These are phyloP conservation scores for Mizuhopecten yessoensis DNA, from an alignment of 1,140 invertebrate species.

Conservation along the genomic window DNA sequence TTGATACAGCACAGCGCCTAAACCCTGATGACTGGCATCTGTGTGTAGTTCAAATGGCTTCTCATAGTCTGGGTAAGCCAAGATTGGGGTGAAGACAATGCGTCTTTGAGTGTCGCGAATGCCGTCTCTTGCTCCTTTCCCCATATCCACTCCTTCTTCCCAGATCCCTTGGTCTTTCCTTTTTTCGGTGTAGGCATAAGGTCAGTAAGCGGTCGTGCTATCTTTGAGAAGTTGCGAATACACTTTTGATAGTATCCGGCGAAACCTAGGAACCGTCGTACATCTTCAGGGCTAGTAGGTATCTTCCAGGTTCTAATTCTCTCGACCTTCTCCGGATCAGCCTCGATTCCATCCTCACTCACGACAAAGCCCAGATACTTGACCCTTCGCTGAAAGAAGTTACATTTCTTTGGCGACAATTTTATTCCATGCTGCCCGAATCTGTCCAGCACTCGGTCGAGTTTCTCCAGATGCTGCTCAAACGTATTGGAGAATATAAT, in stretches of 20 bases:
- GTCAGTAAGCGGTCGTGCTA: conserved; percentile 76
- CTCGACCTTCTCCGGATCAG: conserved; percentile 81
- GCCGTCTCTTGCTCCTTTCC: too few relatives aligned
- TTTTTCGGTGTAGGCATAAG: conserved; percentile 48
- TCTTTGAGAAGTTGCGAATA: conserved; percentile 74
- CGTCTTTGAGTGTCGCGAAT: too few relatives aligned
- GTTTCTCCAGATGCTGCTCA: conserved; percentile 54
- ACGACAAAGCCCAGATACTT: conserved; percentile 67
- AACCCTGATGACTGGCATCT: too few relatives aligned
- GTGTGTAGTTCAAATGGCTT: too few relatives aligned
- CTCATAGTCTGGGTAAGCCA: too few relatives aligned
- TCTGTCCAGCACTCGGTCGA: conserved; percentile 68
- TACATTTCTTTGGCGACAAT: conserved; percentile 63
- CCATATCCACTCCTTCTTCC: too few relatives aligned
- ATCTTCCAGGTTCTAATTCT: conserved; percentile 75
- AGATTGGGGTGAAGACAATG: too few relatives aligned
- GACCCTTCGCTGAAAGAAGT: conserved; percentile 56
- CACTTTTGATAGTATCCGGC: conserved; percentile 81
- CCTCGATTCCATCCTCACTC: conserved; percentile 69
- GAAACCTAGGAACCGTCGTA: conserved; percentile 84
- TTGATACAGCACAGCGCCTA: too few relatives aligned
- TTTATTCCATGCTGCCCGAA: conserved; percentile 64
- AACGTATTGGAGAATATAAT: conserved; percentile 61
- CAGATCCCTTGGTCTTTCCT: too few relatives aligned
- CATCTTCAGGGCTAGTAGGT: conserved; percentile 75